Percentiles rank a stretch among this genome's conserved stretches.
Evolutionary conservation across 2,113 vertebrate genomes (phyloP).

Genomic region (Ornithorhynchus anatinus): DNA sequence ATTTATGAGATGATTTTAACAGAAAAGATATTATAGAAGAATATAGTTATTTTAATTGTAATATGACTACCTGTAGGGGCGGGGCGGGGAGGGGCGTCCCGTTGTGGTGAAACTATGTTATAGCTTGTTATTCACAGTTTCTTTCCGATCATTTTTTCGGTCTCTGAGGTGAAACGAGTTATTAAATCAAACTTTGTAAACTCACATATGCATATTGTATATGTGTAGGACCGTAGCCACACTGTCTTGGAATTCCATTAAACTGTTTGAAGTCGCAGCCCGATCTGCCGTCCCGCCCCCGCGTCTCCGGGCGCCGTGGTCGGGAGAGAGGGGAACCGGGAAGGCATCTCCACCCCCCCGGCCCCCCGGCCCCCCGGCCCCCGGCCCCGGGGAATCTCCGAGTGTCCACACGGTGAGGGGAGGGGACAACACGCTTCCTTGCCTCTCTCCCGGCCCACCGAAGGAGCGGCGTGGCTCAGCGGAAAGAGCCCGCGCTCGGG

Average conservation of each 20-base stretch:
- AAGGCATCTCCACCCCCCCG: too few relatives aligned
- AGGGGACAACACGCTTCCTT: too few relatives aligned
- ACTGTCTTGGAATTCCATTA: slow-evolving; percentile 99
- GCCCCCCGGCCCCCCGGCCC: too few relatives aligned
- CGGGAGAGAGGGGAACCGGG: too few relatives aligned
- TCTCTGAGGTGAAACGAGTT: slow-evolving; percentile 99
- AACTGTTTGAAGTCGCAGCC: slow-evolving; percentile 97
- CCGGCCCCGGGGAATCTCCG: too few relatives aligned
- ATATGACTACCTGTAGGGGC: slow-evolving; percentile 99
- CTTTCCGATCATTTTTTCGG: slow-evolving; percentile 99
- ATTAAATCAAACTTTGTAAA: slow-evolving; percentile 99
- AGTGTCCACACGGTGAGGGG: too few relatives aligned
- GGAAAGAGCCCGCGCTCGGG: too few relatives aligned
- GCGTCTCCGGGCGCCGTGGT: neutral
- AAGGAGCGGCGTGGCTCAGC: too few relatives aligned
- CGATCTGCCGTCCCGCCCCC: neutral
- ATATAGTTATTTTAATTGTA: slow-evolving; percentile 99
- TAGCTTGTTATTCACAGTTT: slow-evolving; percentile 99
- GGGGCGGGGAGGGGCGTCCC: too few relatives aligned
- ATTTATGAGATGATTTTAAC: slow-evolving; percentile 98
- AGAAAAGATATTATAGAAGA: slow-evolving; percentile 96
- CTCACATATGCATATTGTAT: slow-evolving; percentile 99
- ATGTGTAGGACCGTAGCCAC: slow-evolving; percentile 99
- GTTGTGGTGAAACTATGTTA: slow-evolving; percentile 98
- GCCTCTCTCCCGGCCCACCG: too few relatives aligned